A percentile compares a stretch with the other conserved stretches of the same genome.
Conservation (phyloP, 1,140 invertebrate genomes). For the Venustaconcha ellipsiformis region DNA sequence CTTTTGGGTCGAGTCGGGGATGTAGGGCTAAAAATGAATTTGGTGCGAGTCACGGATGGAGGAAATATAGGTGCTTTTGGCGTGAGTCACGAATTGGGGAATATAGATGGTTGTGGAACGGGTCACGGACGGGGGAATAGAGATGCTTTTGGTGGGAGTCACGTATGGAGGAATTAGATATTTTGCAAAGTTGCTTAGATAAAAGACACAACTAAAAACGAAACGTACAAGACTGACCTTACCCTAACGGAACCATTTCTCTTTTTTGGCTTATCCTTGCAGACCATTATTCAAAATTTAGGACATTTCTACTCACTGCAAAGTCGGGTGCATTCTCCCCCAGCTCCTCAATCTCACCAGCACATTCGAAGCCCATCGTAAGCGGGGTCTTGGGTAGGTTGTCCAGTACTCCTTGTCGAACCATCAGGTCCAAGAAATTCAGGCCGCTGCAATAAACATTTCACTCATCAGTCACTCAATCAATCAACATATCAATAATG, state of each 20-base stretch:
- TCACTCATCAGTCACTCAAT: neutral
- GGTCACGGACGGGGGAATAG: too few species aligned
- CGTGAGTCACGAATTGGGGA: neutral
- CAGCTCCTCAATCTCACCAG: conserved; percentile 84
- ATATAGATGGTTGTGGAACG: neutral
- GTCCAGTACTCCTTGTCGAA: conserved; percentile 85
- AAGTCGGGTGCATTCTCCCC: conserved; percentile 86
- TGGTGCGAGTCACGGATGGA: too few species aligned
- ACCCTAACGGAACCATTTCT: neutral
- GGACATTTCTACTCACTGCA: conserved; percentile 73
- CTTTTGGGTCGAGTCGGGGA: neutral
- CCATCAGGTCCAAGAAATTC: conserved; percentile 81
- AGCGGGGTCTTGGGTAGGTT: conserved; percentile 87
- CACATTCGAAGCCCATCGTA: conserved; percentile 89
- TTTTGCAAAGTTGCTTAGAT: neutral
- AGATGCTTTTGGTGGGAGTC: neutral
- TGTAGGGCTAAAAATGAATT: too few species aligned
- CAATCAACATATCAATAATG: conserved; percentile 9
- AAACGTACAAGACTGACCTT: neutral
- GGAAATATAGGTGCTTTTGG: too few species aligned
- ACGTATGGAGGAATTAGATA: neutral
- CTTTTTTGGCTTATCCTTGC: neutral
- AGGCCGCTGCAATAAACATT: conserved; percentile 65
- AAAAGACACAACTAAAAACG: neutral
- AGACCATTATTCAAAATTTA: neutral